phyloP scores from a whole-genome alignment of 2,113 vertebrate genomes.

The Motacilla alba region DNA sequence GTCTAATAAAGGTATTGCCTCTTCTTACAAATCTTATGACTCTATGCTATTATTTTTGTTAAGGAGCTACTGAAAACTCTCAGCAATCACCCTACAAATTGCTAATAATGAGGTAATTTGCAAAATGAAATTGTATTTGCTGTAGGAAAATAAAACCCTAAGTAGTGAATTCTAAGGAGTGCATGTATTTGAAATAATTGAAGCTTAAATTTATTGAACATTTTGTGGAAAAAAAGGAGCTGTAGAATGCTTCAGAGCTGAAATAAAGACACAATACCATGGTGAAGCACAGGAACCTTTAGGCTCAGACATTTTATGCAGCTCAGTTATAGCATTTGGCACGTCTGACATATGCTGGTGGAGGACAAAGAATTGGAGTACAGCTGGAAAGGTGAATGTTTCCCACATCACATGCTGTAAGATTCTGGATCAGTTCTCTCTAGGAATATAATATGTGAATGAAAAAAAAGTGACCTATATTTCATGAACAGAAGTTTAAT shows the following conservation, averaged over 20 bases:
- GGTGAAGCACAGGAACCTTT: not conserved
- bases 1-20: not conserved
- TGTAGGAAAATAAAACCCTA: slow-evolving; percentile 22
- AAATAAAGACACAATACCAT: not conserved
- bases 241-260: not conserved
- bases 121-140: slow-evolving; percentile 14
- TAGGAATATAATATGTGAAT: not conserved
- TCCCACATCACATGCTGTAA: not conserved
- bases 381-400: not conserved
- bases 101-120: slow-evolving; percentile 44
- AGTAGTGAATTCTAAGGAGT: not conserved
- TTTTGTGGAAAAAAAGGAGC: not conserved
- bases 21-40: not conserved
- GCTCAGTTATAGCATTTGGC: not conserved
- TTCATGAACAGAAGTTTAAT: not conserved
- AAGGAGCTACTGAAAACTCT: slow-evolving; percentile 30
- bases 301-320: not conserved
- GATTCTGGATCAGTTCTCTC: not conserved
- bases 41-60: slow-evolving; percentile 18
- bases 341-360: not conserved
- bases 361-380: not conserved
- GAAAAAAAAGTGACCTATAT: not conserved
- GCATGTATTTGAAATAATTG: not conserved
- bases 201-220: not conserved
- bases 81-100: slow-evolving; percentile 23